These are phyloP conservation scores for Lasaia peninsularis DNA, from an alignment of 1,140 invertebrate species.

Conservation along the genomic window DNA sequence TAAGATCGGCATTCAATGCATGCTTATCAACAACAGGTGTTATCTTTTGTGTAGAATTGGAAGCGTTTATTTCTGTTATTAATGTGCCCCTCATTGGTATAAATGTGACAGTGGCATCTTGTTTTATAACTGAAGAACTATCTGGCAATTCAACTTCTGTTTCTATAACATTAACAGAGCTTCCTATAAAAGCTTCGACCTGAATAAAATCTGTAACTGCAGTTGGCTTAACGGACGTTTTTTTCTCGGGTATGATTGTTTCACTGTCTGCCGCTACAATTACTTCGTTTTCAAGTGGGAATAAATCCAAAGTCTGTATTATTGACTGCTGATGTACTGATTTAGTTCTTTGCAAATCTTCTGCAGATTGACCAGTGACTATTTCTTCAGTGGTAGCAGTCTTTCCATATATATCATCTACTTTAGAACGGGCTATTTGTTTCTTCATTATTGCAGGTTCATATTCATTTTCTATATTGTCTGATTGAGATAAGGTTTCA, in stretches of 20 bases:
- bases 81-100: conserved; percentile 41
- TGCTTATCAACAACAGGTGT: conserved; percentile 13
- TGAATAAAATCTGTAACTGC: conserved; percentile 30
- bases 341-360: conserved; percentile 34
- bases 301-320: conserved; percentile 32
- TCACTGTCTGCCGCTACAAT: conserved; percentile 53
- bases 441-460: conserved; percentile 27
- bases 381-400: conserved; percentile 51
- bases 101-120: conserved; percentile 38
- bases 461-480: conserved; percentile 40
- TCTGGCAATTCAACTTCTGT: conserved; percentile 42
- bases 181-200: conserved; percentile 48
- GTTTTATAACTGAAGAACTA: conserved; percentile 20
- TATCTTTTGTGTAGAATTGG: conserved; percentile 32
- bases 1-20: conserved; percentile 29
- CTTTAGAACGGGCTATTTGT: conserved; percentile 41
- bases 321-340: conserved; percentile 29
- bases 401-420: conserved; percentile 62
- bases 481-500: conserved; percentile 49
- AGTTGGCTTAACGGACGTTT: neutral
- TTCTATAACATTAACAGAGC: conserved; percentile 41
- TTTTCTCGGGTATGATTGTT: conserved; percentile 27
- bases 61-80: conserved; percentile 46
- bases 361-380: conserved; percentile 34
- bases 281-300: conserved; percentile 51